Evolutionary conservation across 2,113 vertebrate genomes (phyloP).

Genomic region (Pelobates fuscus): DNA sequence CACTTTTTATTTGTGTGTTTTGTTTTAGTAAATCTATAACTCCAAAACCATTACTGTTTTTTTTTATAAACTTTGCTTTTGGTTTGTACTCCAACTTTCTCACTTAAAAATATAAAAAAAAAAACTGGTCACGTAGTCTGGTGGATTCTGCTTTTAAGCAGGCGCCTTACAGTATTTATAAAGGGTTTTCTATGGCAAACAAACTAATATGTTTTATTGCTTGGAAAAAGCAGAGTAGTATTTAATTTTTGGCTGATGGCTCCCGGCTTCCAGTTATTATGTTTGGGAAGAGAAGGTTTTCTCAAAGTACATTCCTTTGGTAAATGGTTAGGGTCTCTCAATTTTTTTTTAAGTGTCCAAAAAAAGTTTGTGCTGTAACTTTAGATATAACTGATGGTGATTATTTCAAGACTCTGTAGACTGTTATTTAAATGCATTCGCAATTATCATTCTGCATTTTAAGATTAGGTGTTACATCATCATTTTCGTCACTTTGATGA

Average conservation of each 20-base stretch:
- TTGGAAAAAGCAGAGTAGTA: conserved; percentile 23
- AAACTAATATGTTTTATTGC: conserved; percentile 12
- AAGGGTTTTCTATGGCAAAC: background rate
- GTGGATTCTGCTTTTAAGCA: conserved; percentile 10
- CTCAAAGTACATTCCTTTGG: background rate
- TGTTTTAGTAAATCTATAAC: background rate
- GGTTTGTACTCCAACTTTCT: conserved; percentile 2
- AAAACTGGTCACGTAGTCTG: conserved; percentile 28
- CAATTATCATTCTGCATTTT: too few species aligned
- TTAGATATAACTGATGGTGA: background rate
- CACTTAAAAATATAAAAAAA: background rate
- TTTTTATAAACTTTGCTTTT: too few species aligned
- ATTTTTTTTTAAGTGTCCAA: background rate
- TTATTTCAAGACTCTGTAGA: background rate
- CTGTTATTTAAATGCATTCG: too few species aligned
- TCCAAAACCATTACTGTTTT: conserved; percentile 31
- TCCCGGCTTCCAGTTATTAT: conserved; percentile 4
- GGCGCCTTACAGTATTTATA: conserved; percentile 29
- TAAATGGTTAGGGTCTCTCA: background rate
- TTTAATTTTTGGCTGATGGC: conserved; percentile 20
- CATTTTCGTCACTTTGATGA: too few species aligned
- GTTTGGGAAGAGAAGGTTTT: background rate
- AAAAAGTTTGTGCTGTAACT: background rate
- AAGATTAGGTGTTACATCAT: too few species aligned
- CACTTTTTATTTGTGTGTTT: background rate